Conservation (phyloP, 2,888 invertebrate species). For the Pilophorus perplexus region DNA sequence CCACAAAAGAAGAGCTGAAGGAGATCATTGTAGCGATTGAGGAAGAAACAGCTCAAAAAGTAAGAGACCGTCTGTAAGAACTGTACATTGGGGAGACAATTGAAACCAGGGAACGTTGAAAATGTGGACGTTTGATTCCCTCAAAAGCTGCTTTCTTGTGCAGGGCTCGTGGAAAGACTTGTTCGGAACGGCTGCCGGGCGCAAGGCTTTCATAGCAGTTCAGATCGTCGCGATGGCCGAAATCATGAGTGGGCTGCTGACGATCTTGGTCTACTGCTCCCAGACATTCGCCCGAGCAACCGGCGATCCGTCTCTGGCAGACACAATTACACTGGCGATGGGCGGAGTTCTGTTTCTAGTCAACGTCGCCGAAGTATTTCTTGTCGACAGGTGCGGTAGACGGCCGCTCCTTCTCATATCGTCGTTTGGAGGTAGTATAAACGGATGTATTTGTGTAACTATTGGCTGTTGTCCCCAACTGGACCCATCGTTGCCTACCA, state of each 20-base stretch:
- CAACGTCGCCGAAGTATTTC: constrained; percentile 43
- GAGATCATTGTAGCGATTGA: constrained; percentile 35
- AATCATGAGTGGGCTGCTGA: constrained; percentile 46
- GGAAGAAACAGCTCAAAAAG: constrained; percentile 39
- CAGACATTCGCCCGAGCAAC: constrained; percentile 43
- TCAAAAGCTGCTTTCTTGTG: too few species aligned
- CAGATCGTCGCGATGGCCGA: constrained; percentile 32
- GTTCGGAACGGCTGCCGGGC: constrained; percentile 40
- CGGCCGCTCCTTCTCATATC: constrained; percentile 46
- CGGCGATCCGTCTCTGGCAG: constrained; percentile 32
- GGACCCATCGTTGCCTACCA: too few species aligned
- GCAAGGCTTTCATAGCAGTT: constrained; percentile 40
- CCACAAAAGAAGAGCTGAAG: constrained; percentile 36
- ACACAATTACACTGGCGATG: constrained; percentile 45
- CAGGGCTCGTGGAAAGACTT: constrained; percentile 44
- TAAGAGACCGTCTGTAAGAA: too few species aligned
- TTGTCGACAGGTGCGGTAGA: constrained; percentile 45
- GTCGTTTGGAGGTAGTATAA: constrained; percentile 40
- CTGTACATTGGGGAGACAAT: too few species aligned
- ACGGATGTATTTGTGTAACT: too few species aligned
- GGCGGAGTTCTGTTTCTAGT: constrained; percentile 45
- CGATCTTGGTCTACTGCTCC: constrained; percentile 46
- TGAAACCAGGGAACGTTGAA: too few species aligned
- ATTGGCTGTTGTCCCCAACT: too few species aligned
- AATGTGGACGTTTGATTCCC: too few species aligned